Evolutionary conservation across 64 coral and sea anemone genomes (phyloP).

Genomic region (Pocillopora verrucosa): DNA sequence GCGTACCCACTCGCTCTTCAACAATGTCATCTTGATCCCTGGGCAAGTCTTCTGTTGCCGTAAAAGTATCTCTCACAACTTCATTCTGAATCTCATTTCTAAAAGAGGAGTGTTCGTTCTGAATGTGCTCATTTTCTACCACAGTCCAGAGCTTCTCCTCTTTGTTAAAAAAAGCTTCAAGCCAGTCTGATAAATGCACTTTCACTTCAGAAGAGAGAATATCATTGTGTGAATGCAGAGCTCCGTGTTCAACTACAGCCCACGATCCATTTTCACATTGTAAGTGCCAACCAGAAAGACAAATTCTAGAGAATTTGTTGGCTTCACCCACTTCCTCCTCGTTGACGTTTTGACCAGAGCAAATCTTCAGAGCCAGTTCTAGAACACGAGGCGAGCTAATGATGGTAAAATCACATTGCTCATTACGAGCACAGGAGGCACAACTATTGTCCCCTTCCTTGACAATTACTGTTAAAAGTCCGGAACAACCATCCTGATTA

Average conservation of each 20-base stretch:
- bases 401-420: conserved; percentile 17
- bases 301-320: conserved; percentile 8
- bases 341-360: neutral
- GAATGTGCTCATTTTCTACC: neutral
- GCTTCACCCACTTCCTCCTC: conserved; percentile 42
- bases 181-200: neutral
- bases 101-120: neutral
- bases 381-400: conserved; percentile 21
- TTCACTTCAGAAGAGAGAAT: neutral
- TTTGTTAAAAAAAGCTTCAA: conserved; percentile 17
- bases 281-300: conserved; percentile 36
- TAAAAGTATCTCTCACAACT: neutral
- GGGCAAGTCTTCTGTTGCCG: neutral
- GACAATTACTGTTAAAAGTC: too few species aligned
- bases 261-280: neutral
- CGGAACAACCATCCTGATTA: neutral
- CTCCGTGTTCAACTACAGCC: conserved; percentile 1
- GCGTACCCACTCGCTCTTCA: neutral
- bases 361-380: neutral
- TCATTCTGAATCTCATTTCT: neutral
- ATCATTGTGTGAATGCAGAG: neutral
- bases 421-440: neutral
- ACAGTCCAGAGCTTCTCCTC: conserved; percentile 21
- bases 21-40: neutral
- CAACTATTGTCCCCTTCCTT: neutral